Evolutionary conservation across 2,888 invertebrate genomes (phyloP).

Genomic region (Cyaniris semiargus): DNA sequence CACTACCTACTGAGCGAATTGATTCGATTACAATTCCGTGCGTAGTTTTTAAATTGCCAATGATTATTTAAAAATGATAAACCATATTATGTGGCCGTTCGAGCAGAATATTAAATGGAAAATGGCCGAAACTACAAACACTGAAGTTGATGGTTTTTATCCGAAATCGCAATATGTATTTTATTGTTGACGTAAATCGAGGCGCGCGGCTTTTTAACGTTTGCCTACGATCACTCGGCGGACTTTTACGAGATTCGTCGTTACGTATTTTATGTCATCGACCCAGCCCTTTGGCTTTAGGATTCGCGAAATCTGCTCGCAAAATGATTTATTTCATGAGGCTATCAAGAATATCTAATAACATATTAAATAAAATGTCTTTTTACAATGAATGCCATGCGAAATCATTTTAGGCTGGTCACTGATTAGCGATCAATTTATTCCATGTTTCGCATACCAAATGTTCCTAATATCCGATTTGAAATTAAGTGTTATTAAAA

Average conservation of each 20-base stretch:
- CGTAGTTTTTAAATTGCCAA: background rate
- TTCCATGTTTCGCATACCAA: background rate
- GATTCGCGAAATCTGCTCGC: conserved; percentile 13
- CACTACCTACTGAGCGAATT: no score
- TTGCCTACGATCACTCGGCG: conserved; percentile 68
- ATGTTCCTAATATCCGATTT: no score
- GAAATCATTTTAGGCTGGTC: background rate
- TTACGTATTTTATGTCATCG: conserved; percentile 64
- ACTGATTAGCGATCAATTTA: background rate
- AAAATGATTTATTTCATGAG: conserved; percentile 30
- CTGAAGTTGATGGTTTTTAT: conserved; percentile 57
- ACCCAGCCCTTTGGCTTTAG: conserved; percentile 50
- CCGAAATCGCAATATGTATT: conserved; percentile 78
- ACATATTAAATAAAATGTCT: background rate
- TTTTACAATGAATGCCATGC: background rate
- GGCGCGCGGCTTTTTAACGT: conserved; percentile 75
- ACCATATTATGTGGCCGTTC: background rate
- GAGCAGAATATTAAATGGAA: background rate
- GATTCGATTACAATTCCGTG: no score
- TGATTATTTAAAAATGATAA: conserved; percentile 1
- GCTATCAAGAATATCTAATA: background rate
- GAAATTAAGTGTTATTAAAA: no score
- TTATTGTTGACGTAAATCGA: conserved; percentile 76
- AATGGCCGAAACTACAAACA: conserved; percentile 25
- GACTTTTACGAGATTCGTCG: conserved; percentile 73